Percentiles rank a stretch among this genome's conserved stretches.
phyloP scores from a whole-genome alignment of 2,888 invertebrate genomes.

The Diaprepes abbreviatus region DNA sequence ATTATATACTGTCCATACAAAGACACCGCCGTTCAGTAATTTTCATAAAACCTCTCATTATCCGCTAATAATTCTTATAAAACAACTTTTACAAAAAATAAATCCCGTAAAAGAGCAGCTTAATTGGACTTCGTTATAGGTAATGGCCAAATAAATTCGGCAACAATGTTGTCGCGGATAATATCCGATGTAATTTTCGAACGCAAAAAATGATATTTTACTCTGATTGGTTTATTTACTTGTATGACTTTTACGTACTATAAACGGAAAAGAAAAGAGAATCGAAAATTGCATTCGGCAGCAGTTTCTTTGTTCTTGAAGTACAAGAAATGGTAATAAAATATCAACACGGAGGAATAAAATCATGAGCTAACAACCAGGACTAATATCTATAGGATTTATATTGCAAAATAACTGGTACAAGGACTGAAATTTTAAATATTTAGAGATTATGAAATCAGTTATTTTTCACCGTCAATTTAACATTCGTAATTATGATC shows the following conservation, averaged over 20 bases:
- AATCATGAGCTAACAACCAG: no score
- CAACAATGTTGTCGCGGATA: slow-evolving; percentile 21
- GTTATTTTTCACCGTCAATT: no score
- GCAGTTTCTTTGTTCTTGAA: no score
- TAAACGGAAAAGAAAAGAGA: no score
- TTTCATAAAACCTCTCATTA: slow-evolving; percentile 43
- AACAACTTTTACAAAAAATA: slow-evolving; percentile 45
- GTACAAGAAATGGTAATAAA: no score
- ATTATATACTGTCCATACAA: slow-evolving; percentile 18
- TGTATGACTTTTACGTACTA: not conserved
- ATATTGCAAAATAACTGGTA: no score
- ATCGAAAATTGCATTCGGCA: no score
- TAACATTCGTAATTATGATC: no score
- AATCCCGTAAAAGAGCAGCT: slow-evolving; percentile 24
- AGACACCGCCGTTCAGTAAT: slow-evolving; percentile 27
- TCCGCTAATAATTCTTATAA: slow-evolving; percentile 40
- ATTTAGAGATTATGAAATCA: no score
- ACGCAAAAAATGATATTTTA: not conserved
- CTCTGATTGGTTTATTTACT: not conserved
- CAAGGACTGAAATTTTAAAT: no score
- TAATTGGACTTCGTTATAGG: slow-evolving; percentile 31
- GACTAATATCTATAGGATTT: no score
- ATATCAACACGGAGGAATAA: no score
- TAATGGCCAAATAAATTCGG: slow-evolving; percentile 23
- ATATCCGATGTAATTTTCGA: not conserved